Base-by-base conservation (phyloP, 2,888 invertebrate genomes). In the Cantharis nigra region DNA sequence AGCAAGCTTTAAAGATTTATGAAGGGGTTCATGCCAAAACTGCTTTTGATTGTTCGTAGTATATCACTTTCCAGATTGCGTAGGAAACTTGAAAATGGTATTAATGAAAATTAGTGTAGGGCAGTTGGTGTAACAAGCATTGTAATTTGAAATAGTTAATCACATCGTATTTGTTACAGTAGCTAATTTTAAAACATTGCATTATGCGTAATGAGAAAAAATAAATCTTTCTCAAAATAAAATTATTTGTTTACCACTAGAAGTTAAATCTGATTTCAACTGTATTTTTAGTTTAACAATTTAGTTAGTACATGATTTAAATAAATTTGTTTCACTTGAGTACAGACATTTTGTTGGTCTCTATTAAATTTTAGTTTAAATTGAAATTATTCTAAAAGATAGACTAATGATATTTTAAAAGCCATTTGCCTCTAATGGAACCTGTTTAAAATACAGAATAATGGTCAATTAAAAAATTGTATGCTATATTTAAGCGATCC, bases 331-430 rank as follows among this genome's bases (percentile, higher is more conserved):
- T 49, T 49, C 2, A 49, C n/a, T 49, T 49, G 2, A 49, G 49
- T n/a, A 2, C n/a, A 49, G 7, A 49, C n/a, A n/a, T 49, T 49
- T 49, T 49, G n/a, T 63, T 71, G 9, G 69, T 28, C 20, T 18
- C 75, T 77, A 81, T 81, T 78, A 78, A 79, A 74, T 80, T 78
- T 80, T 80, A 76, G 71, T 71, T 79, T 77, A 76, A 81, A 80
- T 81, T 80, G 78, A 76, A 79, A 78, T 81, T 76, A 71, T 76
- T 76, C 78, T 73, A 23, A 78, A 76, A 76, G 80, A 80, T 78
- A 76, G 79, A 80, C 80, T 81, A 81, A 81, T 81, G 81, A 80
- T 77, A 78, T 81, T 81, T 80, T 81, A 79, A 81, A 80, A 78
- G 72, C 73, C 75, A 74, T 67, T 72, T 74, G 73, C 73, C 75